Evolutionary conservation across 2,113 vertebrate species (phyloP), one percentile per base, ranked within the genome.

Genomic region (Cricetomys ansorgei): DNA sequence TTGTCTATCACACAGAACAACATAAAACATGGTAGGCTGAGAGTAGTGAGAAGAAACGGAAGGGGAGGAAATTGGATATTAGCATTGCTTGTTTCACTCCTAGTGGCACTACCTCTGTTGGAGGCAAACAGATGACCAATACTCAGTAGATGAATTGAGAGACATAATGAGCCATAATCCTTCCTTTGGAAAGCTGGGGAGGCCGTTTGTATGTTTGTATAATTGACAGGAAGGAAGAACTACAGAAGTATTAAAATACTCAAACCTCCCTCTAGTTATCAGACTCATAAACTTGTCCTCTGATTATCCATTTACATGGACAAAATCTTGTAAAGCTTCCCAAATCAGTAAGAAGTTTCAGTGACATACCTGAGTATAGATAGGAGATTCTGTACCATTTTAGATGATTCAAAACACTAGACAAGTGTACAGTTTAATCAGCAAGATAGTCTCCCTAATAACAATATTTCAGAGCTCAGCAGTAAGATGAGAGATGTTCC

Each of bases 81-180:
- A 25, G 6, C 25, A n/a, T 45, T 0, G 0, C 25, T 1, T 57
- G 17, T 55, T 87, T 15, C 2, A 7, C 27, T 91, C 12, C 55
- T 43, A 31, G 7, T 55, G 59, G 88, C 85, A 9, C 64, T 88
- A 7, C 23, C 43, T 48, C 45, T 50, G 1, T 1, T 3, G 34
- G 17, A 79, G 2, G 12, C 5, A 89, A 80, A 4, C 16, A 6
- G 23, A 69, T 62, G 88, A 79, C 7, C 67, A 21, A 53, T 34
- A 79, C 4, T 4, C 13, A 3, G 57, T 70, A 64, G 57, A 81
- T 80, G 19, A 43, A 3, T n/a, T 11, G 86, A 19, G 75, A 86
- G 48, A 79, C 31, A 11, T 48, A 69, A 67, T 19, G 0, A 43
- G 1, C 81, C 70, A 48, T 62, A 88, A 64, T 11, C 31, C 31